Conservation (phyloP, 2,797 vertebrate genomes). For the Sylvilagus floridanus region DNA sequence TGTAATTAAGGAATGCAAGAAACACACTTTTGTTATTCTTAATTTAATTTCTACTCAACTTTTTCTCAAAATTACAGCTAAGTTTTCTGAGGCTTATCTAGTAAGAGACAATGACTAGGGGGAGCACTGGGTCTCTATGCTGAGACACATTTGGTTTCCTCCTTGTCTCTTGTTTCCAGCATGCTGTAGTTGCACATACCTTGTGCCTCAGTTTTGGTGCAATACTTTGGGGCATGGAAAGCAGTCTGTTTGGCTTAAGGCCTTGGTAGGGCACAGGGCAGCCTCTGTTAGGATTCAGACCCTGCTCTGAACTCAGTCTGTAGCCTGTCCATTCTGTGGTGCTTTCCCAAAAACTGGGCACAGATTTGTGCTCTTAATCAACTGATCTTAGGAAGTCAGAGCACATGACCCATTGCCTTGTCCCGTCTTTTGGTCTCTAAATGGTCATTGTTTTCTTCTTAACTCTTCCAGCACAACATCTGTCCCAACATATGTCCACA, state of each 20-base stretch:
- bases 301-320: neutral
- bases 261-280: neutral
- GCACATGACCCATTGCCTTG: neutral
- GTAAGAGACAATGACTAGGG: neutral
- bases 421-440: neutral
- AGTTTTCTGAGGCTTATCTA: neutral
- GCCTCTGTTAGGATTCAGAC: neutral
- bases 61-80: too few species aligned
- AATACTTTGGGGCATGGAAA: neutral
- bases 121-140: too few species aligned
- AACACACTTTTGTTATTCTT: neutral
- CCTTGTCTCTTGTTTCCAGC: neutral
- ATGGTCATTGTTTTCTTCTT: too few species aligned
- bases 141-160: neutral
- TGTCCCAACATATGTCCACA: neutral
- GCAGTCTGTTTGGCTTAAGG: neutral
- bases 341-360: neutral
- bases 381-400: neutral
- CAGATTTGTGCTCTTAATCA: too few species aligned
- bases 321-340: too few species aligned
- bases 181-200: neutral
- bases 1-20: neutral
- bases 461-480: accelerated
- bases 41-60: neutral
- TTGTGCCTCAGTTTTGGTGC: neutral